Conservation (phyloP, 2,888 invertebrate genomes). For the Coelogynopora nodosa region DNA sequence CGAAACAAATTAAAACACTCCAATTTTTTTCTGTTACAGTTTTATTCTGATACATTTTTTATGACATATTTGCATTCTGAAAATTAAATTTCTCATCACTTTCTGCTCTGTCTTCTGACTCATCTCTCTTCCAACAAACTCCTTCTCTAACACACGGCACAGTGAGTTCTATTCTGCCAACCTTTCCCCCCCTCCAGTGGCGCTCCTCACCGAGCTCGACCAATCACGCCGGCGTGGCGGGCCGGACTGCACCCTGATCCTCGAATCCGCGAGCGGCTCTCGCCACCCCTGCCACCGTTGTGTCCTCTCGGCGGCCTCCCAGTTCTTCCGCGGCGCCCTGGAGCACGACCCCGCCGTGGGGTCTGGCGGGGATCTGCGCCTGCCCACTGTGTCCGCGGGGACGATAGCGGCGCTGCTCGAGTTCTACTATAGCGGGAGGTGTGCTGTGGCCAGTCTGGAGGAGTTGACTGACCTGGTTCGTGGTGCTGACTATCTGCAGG, state of each 20-base stretch:
- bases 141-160: no score
- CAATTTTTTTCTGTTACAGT: no score
- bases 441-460: neutral
- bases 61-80: no score
- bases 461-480: neutral
- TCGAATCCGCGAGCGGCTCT: neutral
- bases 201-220: neutral
- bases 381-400: neutral
- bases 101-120: no score
- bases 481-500: neutral
- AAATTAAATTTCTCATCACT: no score
- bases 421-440: neutral
- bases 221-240: neutral
- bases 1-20: no score
- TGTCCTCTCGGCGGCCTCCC: neutral
- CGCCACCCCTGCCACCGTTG: neutral
- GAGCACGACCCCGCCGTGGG: neutral
- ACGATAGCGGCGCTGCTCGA: neutral
- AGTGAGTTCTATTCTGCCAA: no score
- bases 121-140: no score
- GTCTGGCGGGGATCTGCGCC: neutral
- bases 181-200: neutral
- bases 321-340: neutral
- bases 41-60: no score
- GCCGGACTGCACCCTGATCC: neutral